Conservation (phyloP, 2,113 vertebrate species). For the Sprattus sprattus region DNA sequence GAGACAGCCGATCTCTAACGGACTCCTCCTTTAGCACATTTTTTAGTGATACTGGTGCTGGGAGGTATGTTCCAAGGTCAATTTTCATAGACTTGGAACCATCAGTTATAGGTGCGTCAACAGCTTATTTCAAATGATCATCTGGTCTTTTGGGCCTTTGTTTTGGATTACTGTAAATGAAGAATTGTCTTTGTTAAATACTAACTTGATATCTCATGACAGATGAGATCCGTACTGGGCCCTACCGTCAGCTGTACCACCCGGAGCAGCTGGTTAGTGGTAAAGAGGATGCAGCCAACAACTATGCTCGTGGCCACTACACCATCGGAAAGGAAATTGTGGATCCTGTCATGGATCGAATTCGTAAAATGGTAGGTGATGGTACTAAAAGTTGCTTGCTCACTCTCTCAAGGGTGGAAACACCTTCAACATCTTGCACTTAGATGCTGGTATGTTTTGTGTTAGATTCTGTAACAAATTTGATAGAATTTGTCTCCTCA, state of each 20-base stretch:
- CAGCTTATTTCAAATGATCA: too few relatives aligned
- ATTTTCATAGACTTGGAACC: conserved; percentile 77
- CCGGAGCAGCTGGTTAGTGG: conserved; percentile 68
- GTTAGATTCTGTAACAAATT: too few relatives aligned
- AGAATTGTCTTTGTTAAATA: too few relatives aligned
- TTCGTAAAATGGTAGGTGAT: conserved; percentile 31
- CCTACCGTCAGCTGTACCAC: conserved; percentile 76
- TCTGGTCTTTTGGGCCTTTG: not conserved
- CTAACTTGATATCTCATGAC: conserved; percentile 43
- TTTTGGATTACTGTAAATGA: too few relatives aligned
- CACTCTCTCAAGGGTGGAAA: too few relatives aligned
- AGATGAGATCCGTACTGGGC: conserved; percentile 73
- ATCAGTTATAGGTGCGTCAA: conserved; percentile 64
- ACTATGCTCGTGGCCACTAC: conserved; percentile 76
- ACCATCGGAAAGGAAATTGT: not conserved
- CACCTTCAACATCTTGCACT: too few relatives aligned
- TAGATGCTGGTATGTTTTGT: too few relatives aligned
- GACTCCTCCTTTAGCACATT: conserved; percentile 71
- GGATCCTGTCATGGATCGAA: conserved; percentile 25
- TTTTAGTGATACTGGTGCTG: conserved; percentile 71
- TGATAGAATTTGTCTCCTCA: too few relatives aligned
- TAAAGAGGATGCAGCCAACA: conserved; percentile 73
- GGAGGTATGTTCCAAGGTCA: conserved; percentile 72
- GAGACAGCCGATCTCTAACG: not conserved
- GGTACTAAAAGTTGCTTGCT: too few relatives aligned